Evolutionary conservation across 2,888 invertebrate species (phyloP).

Genomic region (Argyra leucocephala): DNA sequence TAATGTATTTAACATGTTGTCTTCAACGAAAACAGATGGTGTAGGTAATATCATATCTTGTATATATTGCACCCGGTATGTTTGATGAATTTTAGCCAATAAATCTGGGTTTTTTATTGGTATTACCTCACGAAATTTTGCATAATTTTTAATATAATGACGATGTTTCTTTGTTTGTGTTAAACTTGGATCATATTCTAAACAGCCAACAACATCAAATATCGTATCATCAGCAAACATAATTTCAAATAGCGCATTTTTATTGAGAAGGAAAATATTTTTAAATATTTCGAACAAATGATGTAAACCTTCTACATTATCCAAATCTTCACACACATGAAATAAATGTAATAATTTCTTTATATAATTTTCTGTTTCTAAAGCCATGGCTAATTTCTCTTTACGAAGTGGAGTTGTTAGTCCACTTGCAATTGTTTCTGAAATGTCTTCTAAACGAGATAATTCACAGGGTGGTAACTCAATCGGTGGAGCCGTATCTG

Average conservation of each 20-base stretch:
- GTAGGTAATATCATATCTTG: conserved; percentile 97
- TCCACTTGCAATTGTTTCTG: conserved; percentile 81
- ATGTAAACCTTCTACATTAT: conserved; percentile 88
- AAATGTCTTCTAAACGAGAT: conserved; percentile 86
- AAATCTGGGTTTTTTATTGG: conserved; percentile 92
- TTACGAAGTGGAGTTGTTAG: conserved; percentile 81
- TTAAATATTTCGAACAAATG: conserved; percentile 96
- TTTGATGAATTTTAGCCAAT: conserved; percentile 97
- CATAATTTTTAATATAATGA: conserved; percentile 87
- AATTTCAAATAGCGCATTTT: conserved; percentile 91
- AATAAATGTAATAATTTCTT: conserved; percentile 90
- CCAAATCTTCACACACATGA: conserved; percentile 93
- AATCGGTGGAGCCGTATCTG: conserved; percentile 86
- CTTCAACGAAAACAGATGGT: conserved; percentile 98
- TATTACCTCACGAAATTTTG: conserved; percentile 85
- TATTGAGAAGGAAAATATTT: conserved; percentile 96
- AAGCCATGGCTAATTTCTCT: conserved; percentile 85
- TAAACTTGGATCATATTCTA: conserved; percentile 91
- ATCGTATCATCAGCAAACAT: conserved; percentile 96
- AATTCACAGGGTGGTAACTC: conserved; percentile 93
- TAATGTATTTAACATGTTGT: conserved; percentile 93
- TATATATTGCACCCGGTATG: conserved; percentile 98
- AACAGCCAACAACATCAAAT: conserved; percentile 94
- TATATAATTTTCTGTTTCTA: conserved; percentile 92
- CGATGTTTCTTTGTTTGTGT: conserved; percentile 85